Evolutionary conservation across 2,797 vertebrate genomes (phyloP), one percentile per base, ranked within the genome.

Genomic region (Cryptoblepharus egeriae): DNA sequence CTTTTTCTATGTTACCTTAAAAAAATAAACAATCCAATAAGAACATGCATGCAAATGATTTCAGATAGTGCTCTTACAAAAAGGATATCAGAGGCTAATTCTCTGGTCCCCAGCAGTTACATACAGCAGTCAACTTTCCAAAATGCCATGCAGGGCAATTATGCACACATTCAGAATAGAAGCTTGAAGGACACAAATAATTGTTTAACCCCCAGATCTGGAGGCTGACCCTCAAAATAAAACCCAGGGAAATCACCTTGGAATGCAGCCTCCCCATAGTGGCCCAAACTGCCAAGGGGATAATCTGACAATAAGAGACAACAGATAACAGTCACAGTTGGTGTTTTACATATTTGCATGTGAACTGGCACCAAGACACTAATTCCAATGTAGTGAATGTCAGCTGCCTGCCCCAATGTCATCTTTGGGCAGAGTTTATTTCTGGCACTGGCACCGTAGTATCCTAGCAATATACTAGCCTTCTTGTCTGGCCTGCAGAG

Each of bases 401-500:
- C 42, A 84, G 77, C 71, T 87, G 86, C 79, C 80, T 35, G 85
- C 89, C 9, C 81, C 81, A 60, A 0, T 20, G 78, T 90, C 85
- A 78, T 90, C 76, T 77, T 75, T 79, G 72, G 74, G 81, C 83
- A 90, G 81, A 89, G 90, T 85, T 52, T 93, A 94, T 94, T 93
- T 91, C 87, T 90, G 75, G 91, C 84, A 86, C 35, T 13, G 78
- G 0, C 85, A 83, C 65, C 76, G 84, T 85, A 80, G 84, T 84
- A 85, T 73, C 92, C 85, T 86, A 87, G 90, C 1, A 78, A 88
- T 85, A 88, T 76, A 85, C 82, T 92, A 92, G 88, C 63, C 65
- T 79, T 16, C 73, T 70, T 88, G 74, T 89, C 80, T 55, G 0
- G 77, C 78, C 84, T 82, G 39, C 67, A 55, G 73, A 85, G 87